Base-by-base conservation (phyloP, 1,140 invertebrate species). In the Eriosoma lanigerum region DNA sequence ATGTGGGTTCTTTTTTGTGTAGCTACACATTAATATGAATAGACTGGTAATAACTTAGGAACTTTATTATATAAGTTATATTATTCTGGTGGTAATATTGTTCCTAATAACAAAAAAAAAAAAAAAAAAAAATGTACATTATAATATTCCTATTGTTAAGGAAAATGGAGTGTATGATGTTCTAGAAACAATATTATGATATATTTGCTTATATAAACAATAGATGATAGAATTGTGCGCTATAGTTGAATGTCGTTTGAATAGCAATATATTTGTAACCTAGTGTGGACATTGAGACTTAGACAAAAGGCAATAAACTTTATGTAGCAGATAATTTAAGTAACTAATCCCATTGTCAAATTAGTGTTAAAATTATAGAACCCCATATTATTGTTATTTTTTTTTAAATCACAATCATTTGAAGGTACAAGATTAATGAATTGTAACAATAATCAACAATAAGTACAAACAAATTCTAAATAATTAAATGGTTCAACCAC, bases 381-480 rank as follows among this genome's bases (percentile, higher is more conserved):
- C 29, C 54, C 52, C n/a, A 24, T 56, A 32, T 38, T 44, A 44
- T 56, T 62, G 32, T 48, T 72, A 29, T 32, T 50, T 72, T 50
- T 52, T 29, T 72, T 62, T 78, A 38, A 75, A 44, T 62, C 21
- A 32, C 73, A 58, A 78, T 78, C 54, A 46, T 60, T 38, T 78
- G 3, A 78, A 44, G 12, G 72, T 75, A 70, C 44, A 70, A 70
- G 24, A 29, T 52, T 66, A 26, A n/a, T n/a, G n/a, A 50, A 8
- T 50, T 68, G 24, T 70, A 38, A 60, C 52, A 76, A 54, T 75
- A 48, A 78, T 76, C 10, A 56, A 76, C 64, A 21, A 46, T 38
- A 78, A 78, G 73, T 78, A 78, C 73, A 78, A 75, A 75, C 15
- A 38, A 60, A 78, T 78, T 78, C 73, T 78, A 78, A 78, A 78